A percentile compares a stretch with the other conserved stretches of the same genome.
phyloP scores from a whole-genome alignment of 1,140 invertebrate genomes.

The Rhagoletis zephyria region DNA sequence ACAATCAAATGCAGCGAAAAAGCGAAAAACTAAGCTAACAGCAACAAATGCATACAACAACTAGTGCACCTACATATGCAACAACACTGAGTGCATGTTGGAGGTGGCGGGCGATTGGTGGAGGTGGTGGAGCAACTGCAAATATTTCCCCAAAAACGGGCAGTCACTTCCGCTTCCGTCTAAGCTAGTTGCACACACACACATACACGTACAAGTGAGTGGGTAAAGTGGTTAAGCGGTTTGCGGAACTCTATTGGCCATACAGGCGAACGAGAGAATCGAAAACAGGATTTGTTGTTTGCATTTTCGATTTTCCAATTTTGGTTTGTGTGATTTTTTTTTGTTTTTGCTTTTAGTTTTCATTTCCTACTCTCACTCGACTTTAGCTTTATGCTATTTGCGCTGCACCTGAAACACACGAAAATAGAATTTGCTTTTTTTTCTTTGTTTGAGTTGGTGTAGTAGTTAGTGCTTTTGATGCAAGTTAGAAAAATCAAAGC shows the following conservation, averaged over 20 bases:
- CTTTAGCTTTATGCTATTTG: constrained; percentile 31
- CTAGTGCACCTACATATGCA: too few relatives aligned
- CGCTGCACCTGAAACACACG: constrained; percentile 21
- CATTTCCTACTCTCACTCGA: not conserved
- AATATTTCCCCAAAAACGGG: not conserved
- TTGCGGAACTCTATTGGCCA: not conserved
- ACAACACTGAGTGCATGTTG: not conserved
- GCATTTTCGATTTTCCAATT: constrained; percentile 42
- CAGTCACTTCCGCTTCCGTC: constrained; percentile 39
- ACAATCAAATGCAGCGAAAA: not conserved
- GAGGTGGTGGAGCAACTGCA: not conserved
- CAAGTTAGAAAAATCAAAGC: not conserved
- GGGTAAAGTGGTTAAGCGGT: constrained; percentile 24
- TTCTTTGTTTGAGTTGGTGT: not conserved
- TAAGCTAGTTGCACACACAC: not conserved
- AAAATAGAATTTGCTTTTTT: not conserved
- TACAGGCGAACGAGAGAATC: not conserved
- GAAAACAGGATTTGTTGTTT: not conserved
- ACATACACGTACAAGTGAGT: too few relatives aligned
- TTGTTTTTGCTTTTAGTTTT: constrained; percentile 6
- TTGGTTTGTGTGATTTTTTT: not conserved
- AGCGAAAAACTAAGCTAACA: not conserved
- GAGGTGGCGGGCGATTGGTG: not conserved
- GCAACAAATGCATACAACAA: not conserved
- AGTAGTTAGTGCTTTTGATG: not conserved